phyloP scores from a whole-genome alignment of 2,113 vertebrate species.

The Pontoporia blainvillei region DNA sequence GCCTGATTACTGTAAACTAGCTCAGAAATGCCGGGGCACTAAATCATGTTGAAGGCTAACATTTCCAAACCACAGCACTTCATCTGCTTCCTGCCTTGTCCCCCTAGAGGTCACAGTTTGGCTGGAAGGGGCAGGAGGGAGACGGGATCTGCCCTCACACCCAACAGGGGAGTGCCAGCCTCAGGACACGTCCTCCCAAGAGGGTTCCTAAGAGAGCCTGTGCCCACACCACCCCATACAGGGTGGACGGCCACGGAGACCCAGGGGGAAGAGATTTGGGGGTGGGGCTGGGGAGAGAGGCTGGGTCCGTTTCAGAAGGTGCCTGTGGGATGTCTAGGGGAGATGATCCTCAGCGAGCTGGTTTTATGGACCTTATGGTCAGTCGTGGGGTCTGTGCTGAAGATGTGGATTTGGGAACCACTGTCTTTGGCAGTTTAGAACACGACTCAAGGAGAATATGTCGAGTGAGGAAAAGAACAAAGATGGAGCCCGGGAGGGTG shows the following conservation, averaged over 20 bases:
- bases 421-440: neutral
- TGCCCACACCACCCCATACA: accelerated
- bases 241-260: accelerated
- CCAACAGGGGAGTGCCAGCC: neutral
- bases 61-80: constrained; percentile 6
- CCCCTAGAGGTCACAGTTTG: neutral
- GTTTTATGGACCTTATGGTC: neutral
- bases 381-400: neutral
- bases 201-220: neutral
- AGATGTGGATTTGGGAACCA: neutral
- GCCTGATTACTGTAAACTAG: constrained; percentile 70
- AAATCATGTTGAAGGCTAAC: constrained; percentile 60
- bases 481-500: neutral
- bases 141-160: neutral
- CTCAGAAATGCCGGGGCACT: constrained; percentile 62
- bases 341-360: accelerated
- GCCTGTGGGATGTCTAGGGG: neutral
- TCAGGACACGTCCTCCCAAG: neutral
- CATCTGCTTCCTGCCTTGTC: accelerated
- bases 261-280: neutral
- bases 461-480: neutral
- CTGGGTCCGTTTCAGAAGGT: neutral
- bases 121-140: neutral
- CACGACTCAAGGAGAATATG: neutral
- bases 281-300: neutral